Evolutionary conservation across 2,113 vertebrate genomes (phyloP).

Genomic region (Passer domesticus): DNA sequence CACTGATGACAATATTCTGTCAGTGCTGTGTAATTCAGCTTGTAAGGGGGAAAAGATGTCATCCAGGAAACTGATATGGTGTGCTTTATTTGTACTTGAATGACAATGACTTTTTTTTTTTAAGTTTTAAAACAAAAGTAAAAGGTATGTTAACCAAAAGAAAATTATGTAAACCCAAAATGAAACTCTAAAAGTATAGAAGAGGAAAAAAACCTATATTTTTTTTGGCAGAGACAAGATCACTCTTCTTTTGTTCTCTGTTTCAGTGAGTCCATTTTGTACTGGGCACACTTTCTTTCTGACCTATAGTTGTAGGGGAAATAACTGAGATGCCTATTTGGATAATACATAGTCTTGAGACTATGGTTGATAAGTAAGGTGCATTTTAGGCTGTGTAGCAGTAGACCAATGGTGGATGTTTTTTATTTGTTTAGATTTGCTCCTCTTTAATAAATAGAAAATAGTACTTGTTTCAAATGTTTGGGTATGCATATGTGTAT

Average conservation of each 20-base stretch:
- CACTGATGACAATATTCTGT: not conserved
- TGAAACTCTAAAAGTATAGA: not conserved
- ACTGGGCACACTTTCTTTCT: accelerated
- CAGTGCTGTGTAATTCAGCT: not conserved
- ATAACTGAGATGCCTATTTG: not conserved
- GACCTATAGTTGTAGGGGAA: not conserved
- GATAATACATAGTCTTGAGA: not conserved
- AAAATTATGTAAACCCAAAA: not conserved
- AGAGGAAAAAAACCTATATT: accelerated
- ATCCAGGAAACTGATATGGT: not conserved
- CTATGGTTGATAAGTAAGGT: not conserved
- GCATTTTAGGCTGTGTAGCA: not conserved
- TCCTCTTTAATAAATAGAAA: not conserved
- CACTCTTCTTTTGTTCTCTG: not conserved
- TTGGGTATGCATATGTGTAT: not conserved
- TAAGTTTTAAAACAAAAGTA: not conserved
- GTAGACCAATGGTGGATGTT: not conserved
- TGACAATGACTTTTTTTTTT: no score
- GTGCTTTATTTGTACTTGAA: not conserved
- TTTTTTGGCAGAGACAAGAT: not conserved
- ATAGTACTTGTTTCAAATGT: not conserved
- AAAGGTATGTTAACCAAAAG: not conserved
- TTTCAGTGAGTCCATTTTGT: not conserved
- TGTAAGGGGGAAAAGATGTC: not conserved
- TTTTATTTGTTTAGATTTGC: not conserved